A percentile compares a stretch with the other conserved stretches of the same genome.
phyloP scores from a whole-genome alignment of 2,888 invertebrate species.

The Macaria notata region DNA sequence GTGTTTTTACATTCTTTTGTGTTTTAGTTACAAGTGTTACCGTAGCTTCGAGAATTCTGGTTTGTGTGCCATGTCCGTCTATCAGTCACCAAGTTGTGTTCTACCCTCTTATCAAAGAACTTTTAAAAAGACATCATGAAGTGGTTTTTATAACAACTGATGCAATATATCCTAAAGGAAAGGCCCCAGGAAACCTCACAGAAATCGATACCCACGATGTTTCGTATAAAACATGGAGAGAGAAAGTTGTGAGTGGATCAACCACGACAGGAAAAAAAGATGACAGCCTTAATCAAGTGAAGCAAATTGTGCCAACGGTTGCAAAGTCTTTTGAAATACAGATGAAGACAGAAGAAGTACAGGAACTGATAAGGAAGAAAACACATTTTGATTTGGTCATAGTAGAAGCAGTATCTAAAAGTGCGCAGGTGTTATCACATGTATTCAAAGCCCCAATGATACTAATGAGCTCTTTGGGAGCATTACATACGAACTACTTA shows the following conservation, averaged over 20 bases:
- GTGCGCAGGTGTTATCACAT: constrained; percentile 37
- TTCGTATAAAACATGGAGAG: constrained; percentile 3
- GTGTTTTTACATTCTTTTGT: neutral
- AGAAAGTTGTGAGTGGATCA: neutral
- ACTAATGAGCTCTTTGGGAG: constrained; percentile 44
- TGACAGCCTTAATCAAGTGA: constrained; percentile 23
- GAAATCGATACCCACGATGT: constrained; percentile 17
- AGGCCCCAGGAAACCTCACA: constrained; percentile 38
- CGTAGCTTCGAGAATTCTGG: constrained; percentile 10
- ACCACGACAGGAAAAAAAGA: constrained; percentile 20
- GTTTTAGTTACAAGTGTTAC: constrained; percentile 3
- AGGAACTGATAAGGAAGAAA: constrained; percentile 35
- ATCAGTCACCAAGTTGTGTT: constrained; percentile 13
- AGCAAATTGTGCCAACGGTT: constrained; percentile 2
- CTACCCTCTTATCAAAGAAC: constrained; percentile 8
- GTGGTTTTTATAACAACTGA: constrained; percentile 56
- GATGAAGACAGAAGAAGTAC: constrained; percentile 33
- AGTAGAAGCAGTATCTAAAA: constrained; percentile 34
- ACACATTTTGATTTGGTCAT: constrained; percentile 46
- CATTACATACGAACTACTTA: constrained; percentile 26
- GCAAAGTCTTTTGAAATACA: constrained; percentile 34
- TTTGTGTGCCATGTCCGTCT: constrained; percentile 12
- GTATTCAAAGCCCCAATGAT: constrained; percentile 46
- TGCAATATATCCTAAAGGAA: constrained; percentile 40
- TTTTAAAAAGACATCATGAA: constrained; percentile 50